Evolutionary conservation across 2,113 vertebrate species (phyloP).

Genomic region (Pelecanoides urinatrix): DNA sequence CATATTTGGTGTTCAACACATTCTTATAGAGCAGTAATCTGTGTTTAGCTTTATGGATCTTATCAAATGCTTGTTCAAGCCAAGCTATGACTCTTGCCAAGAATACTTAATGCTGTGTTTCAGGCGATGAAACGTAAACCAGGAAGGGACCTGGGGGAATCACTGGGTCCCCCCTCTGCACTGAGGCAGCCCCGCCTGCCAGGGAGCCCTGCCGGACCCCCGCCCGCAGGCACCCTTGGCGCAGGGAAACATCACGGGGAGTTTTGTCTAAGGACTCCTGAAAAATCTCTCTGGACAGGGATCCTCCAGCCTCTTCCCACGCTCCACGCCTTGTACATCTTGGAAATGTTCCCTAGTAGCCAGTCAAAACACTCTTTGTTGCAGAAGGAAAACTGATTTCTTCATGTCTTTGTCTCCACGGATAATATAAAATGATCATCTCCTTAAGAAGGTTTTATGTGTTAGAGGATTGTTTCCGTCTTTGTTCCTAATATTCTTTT

Average conservation of each 20-base stretch:
- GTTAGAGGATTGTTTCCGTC: neutral
- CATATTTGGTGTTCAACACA: conserved; percentile 47
- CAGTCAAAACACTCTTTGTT: conserved; percentile 18
- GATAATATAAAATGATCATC: neutral
- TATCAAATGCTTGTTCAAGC: conserved; percentile 14
- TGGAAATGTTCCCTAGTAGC: conserved; percentile 3
- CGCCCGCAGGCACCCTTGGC: accelerated
- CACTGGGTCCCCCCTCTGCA: neutral
- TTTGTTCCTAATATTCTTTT: neutral
- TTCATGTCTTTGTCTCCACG: neutral
- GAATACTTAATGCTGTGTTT: neutral
- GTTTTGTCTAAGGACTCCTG: neutral
- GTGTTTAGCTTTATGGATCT: neutral
- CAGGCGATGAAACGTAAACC: accelerated
- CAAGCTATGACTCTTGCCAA: neutral
- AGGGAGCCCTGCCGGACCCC: neutral
- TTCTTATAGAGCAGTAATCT: conserved; percentile 38
- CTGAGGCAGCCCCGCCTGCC: neutral
- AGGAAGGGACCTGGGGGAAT: neutral
- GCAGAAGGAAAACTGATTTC: conserved; percentile 7
- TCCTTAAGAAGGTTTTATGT: neutral
- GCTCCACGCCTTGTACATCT: neutral
- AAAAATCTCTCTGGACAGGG: neutral
- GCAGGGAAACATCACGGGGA: neutral
- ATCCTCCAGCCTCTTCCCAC: neutral